phyloP scores from a whole-genome alignment of 2,797 vertebrate genomes.

The Valencia hispanica region DNA sequence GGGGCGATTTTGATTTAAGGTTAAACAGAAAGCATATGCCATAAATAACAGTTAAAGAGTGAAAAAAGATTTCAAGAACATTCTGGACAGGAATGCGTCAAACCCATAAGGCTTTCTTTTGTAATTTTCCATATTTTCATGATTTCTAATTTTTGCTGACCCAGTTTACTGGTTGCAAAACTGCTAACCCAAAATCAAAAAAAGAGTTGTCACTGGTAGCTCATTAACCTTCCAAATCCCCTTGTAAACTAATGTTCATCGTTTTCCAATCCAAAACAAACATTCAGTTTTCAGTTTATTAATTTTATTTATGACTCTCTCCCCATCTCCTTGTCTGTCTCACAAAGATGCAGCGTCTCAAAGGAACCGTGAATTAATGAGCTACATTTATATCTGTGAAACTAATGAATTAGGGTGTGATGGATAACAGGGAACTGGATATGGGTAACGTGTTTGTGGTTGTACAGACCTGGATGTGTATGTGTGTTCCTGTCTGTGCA shows the following conservation, averaged over 20 bases:
- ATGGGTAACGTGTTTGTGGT: conserved; percentile 37
- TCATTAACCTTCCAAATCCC: background rate
- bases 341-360: conserved; percentile 22
- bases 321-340: conserved; percentile 3
- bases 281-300: conserved; percentile 55
- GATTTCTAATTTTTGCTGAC: background rate
- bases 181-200: conserved; percentile 2
- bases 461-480: conserved; percentile 1
- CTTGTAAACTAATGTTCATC: conserved; percentile 13
- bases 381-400: conserved; percentile 66
- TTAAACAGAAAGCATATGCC: too few relatives aligned
- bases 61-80: too few relatives aligned
- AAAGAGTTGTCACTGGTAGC: background rate
- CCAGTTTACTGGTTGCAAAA: background rate
- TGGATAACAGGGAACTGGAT: conserved; percentile 57
- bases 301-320: conserved; percentile 46
- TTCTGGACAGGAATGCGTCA: too few relatives aligned
- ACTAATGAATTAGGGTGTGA: conserved; percentile 70
- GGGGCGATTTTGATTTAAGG: too few relatives aligned
- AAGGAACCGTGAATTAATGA: conserved; percentile 61
- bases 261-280: conserved; percentile 33
- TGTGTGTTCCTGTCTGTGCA: conserved; percentile 6
- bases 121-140: background rate
- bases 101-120: too few relatives aligned
- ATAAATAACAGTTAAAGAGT: too few relatives aligned